These are phyloP conservation scores for Eulemur albifrons DNA, from an alignment of 2,797 vertebrate genomes.

Conservation along the genomic window DNA sequence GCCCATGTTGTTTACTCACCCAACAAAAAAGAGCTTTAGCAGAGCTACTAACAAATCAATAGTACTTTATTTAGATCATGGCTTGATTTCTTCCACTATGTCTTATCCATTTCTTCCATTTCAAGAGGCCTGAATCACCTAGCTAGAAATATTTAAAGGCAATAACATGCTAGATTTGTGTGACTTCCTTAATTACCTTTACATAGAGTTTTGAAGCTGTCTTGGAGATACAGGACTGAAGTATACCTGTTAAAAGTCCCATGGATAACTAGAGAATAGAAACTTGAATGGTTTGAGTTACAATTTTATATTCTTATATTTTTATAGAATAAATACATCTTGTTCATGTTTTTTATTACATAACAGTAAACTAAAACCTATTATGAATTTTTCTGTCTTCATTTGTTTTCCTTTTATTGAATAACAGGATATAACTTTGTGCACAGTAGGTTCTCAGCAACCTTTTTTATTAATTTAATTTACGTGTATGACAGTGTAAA, in stretches of 20 bases:
- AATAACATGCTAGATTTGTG: neutral
- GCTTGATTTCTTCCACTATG: constrained; percentile 41
- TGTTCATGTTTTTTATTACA: neutral
- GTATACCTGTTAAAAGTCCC: neutral
- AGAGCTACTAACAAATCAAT: constrained; percentile 58
- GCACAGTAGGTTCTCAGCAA: neutral
- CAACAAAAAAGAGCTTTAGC: constrained; percentile 40
- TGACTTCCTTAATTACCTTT: neutral
- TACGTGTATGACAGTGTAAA: neutral
- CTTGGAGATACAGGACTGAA: neutral
- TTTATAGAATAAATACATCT: neutral
- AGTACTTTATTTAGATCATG: constrained; percentile 57
- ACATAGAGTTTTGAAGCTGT: neutral
- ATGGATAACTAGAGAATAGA: neutral
- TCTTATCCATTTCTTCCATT: neutral
- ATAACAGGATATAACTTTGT: neutral
- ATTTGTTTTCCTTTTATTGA: neutral
- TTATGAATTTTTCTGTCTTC: neutral
- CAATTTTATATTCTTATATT: neutral
- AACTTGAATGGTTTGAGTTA: neutral
- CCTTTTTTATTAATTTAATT: neutral
- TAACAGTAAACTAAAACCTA: neutral
- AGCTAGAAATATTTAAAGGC: neutral
- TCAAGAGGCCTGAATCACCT: neutral
- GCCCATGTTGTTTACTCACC: neutral